Evolutionary conservation across 2,113 vertebrate species (phyloP), one percentile per base, ranked within the genome.

Genomic region (Psilopogon haemacephalus): DNA sequence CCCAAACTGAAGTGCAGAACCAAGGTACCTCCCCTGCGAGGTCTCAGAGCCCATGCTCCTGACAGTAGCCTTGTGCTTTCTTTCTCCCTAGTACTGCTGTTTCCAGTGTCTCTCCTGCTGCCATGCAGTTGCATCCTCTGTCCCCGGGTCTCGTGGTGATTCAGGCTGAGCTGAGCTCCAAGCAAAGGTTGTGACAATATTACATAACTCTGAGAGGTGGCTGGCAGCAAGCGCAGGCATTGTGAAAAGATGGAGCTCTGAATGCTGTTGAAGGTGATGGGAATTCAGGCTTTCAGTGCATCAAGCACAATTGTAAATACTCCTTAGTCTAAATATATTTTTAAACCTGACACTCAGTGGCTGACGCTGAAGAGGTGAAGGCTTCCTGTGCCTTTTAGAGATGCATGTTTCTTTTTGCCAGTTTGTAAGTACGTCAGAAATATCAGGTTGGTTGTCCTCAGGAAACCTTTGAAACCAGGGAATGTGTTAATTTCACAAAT

Each of bases 111-210:
- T 63, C 18, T 88, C 17, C 63, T 74, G 60, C 60, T 9, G 6
- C 28, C 58, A 27, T 4, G 0, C 46, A 0, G 0, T 23, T 75
- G 38, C 50, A 60, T 42, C 59, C 44, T 64, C 72, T 79, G 44
- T 70, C 75, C 23, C 67, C 23, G 24, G 73, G 68, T 55, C 78
- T 56, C 73, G 15, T 7, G 44, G 69, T 58, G 52, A 48, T 44
- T 80, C 6, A 32, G 48, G 74, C 52, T 81, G 83, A 65, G 63
- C 65, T 46, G 55, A 85, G 78, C 84, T 86, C 63, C 48, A 16
- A 72, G 74, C n/a, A 64, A 48, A 91, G 84, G 67, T 30, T 73
- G 19, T 35, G 67, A 84, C 46, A 27, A 1, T 5, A 5, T 74
- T 86, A 15, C 7, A 1, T 80, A 92, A 71, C 35, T 19, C 38